Evolutionary conservation across 2,797 vertebrate genomes (phyloP), one percentile per base, ranked within the genome.

Genomic region (Coilia nasus): DNA sequence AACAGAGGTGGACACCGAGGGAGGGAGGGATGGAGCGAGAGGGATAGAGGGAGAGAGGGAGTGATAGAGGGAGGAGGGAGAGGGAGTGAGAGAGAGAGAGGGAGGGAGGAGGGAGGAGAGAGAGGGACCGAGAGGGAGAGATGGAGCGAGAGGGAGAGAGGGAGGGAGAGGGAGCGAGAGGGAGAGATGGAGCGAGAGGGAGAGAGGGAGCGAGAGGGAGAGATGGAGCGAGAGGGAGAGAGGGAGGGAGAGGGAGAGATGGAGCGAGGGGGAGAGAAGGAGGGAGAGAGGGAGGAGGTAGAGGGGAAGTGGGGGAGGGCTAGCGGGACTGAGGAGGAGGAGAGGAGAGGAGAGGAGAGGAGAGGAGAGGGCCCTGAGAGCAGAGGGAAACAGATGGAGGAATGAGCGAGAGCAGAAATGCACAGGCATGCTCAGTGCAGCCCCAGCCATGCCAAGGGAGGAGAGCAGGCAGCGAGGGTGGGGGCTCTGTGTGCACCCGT

Each of bases 381-480:
- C 23, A 64, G 62, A 60, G 67, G 84, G 60, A 31, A 46, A 31
- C 82, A 82, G 54, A 59, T 59, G 28, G 62, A 67, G 62, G 59
- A 44, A 85, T 81, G 50, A 62, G 23, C 60, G 78, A 31, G n/a
- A 81, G 44, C 60, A 67, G 47, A 25, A n/a, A 82, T 67, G 59
- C 47, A 64, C 57, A 35, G 60, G 81, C 50, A 50, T 60, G 75
- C 83, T 46, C 56, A 23, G 9, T 41, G 67, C 28, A 46, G 19
- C 57, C 3, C 3, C 44, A 56, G 60, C 23, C 28, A 81, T 59
- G 62, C 23, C 64, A 31, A 14, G 19, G 71, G 50, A 71, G 31
- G 25, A 35, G 67, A 28, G 64, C 50, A 54, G 50, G 59, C 56
- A 14, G 41, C 15, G 57, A 85, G 89, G 86, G 86, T 87, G 88